Conservation (phyloP, 1,140 invertebrate genomes). For the Neodiprion pinetum region DNA sequence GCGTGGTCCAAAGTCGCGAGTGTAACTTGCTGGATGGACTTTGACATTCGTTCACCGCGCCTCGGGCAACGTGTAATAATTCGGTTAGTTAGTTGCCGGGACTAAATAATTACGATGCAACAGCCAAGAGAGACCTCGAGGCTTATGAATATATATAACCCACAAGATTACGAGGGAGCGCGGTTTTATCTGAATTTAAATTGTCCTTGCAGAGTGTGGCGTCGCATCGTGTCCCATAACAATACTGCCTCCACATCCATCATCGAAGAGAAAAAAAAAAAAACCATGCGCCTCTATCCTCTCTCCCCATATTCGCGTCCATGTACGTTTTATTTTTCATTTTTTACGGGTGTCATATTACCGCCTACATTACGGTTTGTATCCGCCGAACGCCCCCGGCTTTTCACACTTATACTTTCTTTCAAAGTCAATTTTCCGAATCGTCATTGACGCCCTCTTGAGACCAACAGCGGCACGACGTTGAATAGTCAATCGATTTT, state of each 20-base stretch:
- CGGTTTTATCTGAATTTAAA: conserved; percentile 12
- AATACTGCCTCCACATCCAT: neutral
- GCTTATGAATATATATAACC: conserved; percentile 13
- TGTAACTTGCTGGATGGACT: neutral
- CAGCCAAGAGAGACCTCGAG: neutral
- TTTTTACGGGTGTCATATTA: too few species aligned
- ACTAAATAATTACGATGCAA: neutral
- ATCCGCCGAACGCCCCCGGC: too few species aligned
- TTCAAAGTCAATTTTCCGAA: too few species aligned
- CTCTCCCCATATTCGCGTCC: neutral
- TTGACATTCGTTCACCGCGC: neutral
- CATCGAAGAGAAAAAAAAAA: neutral
- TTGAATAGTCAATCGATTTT: too few species aligned
- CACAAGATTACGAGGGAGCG: conserved; percentile 3
- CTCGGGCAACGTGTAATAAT: neutral
- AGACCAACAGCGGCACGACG: too few species aligned
- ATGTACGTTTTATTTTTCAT: neutral
- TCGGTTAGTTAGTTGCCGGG: neutral
- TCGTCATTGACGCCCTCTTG: too few species aligned
- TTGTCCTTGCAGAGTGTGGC: neutral
- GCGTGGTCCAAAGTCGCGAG: too few species aligned
- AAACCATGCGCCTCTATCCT: neutral
- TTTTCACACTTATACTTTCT: too few species aligned
- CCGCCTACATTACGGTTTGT: too few species aligned
- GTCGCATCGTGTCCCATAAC: neutral